Base-by-base conservation (phyloP, 2,113 vertebrate genomes). In the Athene noctua region DNA sequence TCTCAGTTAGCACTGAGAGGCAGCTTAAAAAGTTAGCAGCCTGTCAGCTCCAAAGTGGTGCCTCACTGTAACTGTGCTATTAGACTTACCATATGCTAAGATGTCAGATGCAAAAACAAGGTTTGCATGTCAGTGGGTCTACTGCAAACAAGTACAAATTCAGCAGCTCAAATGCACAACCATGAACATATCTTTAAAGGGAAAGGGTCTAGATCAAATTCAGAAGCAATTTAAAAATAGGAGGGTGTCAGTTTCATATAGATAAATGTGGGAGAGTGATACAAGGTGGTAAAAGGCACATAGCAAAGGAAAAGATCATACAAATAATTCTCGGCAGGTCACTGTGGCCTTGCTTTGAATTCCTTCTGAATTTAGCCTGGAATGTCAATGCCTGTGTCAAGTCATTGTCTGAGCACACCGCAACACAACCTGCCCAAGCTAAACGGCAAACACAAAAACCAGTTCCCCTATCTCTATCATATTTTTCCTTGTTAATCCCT, bases 141-240 rank as follows among this genome's bases (percentile, higher is more conserved):
- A 42, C 73, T 91, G 49, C 3, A 7, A 94, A 65, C 13, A 47
- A 5, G 19, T 49, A 68, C 61, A 40, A n/a, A 21, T 49, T 44
- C 89, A 57, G 65, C 59, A 68, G 65, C 80, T 92, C 66, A 90
- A 91, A 85, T 61, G 47, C 68, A 73, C 54, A 83, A 26, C 26
- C 34, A 15, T 23, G 44, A 91, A 42, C 9, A 3, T 25, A 15
- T 25, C 40, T 75, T 72, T 68, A 38, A 66, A 89, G 90, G 65
- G 27, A 85, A 79, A 72, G 32, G 29, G 15, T 79, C 67, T 58
- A 61, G 6, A 25, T 66, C n/a, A 52, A 66, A 88, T 78, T 91
- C 82, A 92, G 85, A 70, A 82, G 72, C 42, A 71, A 63, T 71
- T 87, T 96, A n/a, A 92, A 96, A 89, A 89, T 44, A 88, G 58